Evolutionary conservation across 1,140 invertebrate genomes (phyloP).

Genomic region (Drosophila tsacasi): DNA sequence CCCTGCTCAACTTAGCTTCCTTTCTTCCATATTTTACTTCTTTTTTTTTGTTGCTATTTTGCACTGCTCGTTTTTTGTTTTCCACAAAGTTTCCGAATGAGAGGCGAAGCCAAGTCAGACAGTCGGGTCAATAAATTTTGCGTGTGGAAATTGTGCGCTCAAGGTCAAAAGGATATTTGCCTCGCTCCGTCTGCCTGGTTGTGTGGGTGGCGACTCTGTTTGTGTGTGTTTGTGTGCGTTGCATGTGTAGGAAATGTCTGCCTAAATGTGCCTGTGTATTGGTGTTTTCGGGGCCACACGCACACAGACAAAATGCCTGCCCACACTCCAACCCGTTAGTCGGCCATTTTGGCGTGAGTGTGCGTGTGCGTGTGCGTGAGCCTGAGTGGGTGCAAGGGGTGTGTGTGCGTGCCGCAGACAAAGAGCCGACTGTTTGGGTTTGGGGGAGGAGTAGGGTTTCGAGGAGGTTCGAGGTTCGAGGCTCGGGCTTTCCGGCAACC

Average conservation of each 20-base stretch:
- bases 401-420: slow-evolving; percentile 69
- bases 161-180: slow-evolving; percentile 85
- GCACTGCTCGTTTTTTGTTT: slow-evolving; percentile 45
- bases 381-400: slow-evolving; percentile 5
- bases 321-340: slow-evolving; percentile 29
- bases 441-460: no score
- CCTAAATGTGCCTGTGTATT: slow-evolving; percentile 24
- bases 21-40: slow-evolving; percentile 22
- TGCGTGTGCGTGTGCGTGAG: slow-evolving; percentile 1
- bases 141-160: slow-evolving; percentile 81
- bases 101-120: slow-evolving; percentile 64
- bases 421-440: slow-evolving; percentile 47
- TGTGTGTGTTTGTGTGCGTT: slow-evolving; percentile 1
- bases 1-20: not conserved
- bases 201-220: slow-evolving; percentile 3
- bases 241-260: slow-evolving; percentile 75
- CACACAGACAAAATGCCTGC: slow-evolving; percentile 67
- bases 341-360: slow-evolving; percentile 47
- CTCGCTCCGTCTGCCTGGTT: slow-evolving; percentile 33
- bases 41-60: not conserved
- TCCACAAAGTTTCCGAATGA: slow-evolving; percentile 58
- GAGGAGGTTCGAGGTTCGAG: slow-evolving; percentile 33
- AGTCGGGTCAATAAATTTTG: slow-evolving; percentile 84
- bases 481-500: slow-evolving; percentile 74
- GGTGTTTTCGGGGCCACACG: slow-evolving; percentile 35